These are phyloP conservation scores for Myoxocephalus aenaeus DNA, from an alignment of 2,797 vertebrate species.

Conservation along the genomic window DNA sequence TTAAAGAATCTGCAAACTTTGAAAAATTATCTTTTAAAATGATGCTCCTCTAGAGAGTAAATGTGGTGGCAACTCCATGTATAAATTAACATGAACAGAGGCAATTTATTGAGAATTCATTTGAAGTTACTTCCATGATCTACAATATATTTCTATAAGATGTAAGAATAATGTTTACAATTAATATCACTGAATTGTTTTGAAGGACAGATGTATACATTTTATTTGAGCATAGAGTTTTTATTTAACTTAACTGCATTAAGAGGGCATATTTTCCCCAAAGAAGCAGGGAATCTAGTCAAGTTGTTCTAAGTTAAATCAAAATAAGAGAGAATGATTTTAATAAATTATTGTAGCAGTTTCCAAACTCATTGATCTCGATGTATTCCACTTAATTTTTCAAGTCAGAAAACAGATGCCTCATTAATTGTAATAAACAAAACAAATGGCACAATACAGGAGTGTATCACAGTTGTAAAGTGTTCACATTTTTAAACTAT, in stretches of 20 bases:
- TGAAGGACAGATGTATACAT: background rate
- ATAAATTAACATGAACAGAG: background rate
- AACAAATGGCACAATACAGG: background rate
- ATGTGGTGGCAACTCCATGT: background rate
- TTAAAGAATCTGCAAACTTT: background rate
- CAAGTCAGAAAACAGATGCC: background rate
- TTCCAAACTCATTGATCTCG: background rate
- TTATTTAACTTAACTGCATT: background rate
- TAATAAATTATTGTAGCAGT: background rate
- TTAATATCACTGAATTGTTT: background rate
- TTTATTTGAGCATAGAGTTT: background rate
- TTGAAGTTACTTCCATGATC: background rate
- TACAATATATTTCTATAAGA: background rate
- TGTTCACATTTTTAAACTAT: background rate
- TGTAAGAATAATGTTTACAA: background rate
- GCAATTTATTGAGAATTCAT: background rate
- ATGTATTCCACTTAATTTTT: background rate
- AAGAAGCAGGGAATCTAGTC: background rate
- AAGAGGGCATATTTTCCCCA: background rate
- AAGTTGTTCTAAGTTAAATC: background rate
- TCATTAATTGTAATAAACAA: background rate
- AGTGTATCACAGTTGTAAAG: background rate
- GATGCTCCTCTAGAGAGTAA: background rate
- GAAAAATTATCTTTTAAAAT: background rate
- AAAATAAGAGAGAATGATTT: background rate